These are phyloP conservation scores for Drosophila melanogaster DNA, from an alignment of 1,140 invertebrate genomes.

Conservation along the genomic window DNA sequence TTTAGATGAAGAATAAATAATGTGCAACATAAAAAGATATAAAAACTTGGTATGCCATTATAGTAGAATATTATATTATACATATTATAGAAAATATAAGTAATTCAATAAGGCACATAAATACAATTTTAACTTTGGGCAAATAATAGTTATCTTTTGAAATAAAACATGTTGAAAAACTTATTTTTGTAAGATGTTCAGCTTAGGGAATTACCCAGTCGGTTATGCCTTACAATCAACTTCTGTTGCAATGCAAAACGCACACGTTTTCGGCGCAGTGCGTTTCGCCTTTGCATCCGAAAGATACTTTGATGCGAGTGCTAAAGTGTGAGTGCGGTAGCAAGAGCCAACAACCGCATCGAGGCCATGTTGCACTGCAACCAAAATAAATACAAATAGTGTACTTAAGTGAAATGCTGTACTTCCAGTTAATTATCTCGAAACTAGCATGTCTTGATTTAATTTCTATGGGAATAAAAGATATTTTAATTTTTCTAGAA, in stretches of 20 bases:
- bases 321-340: slow-evolving; percentile 11
- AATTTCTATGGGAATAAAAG: no score
- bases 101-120: no score
- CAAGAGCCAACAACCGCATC: slow-evolving; percentile 69
- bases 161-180: no score
- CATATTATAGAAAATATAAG: no score
- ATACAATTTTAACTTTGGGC: no score
- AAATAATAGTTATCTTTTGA: no score
- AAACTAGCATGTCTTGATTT: no score
- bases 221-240: neutral
- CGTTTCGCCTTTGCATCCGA: slow-evolving; percentile 57
- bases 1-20: neutral
- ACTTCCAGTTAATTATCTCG: no score
- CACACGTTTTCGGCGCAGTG: slow-evolving; percentile 54
- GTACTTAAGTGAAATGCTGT: no score
- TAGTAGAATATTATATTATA: neutral
- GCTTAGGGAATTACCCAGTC: neutral
- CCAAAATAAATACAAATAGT: neutral
- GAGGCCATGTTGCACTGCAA: slow-evolving; percentile 45
- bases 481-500: neutral
- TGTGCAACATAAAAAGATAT: neutral
- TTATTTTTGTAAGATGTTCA: neutral
- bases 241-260: slow-evolving; percentile 38
- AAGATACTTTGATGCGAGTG: slow-evolving; percentile 39
- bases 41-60: neutral